Percentiles rank a stretch among this genome's conserved stretches.
Conservation (phyloP, 2,888 invertebrate genomes). For the Rhopalosiphum nymphaeae region DNA sequence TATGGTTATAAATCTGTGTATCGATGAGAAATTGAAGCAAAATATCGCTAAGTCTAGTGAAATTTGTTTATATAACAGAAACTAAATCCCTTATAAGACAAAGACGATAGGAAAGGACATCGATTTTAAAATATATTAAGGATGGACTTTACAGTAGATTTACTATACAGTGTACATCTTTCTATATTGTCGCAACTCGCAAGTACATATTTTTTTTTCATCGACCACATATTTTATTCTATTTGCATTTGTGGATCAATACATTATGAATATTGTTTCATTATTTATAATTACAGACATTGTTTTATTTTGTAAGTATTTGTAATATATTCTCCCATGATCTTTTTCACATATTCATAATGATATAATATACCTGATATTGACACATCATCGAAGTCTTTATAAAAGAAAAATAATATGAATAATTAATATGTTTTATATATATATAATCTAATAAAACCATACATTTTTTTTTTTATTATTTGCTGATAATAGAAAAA, state of each 20-base stretch:
- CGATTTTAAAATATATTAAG: neutral
- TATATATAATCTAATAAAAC: neutral
- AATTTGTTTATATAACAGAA: neutral
- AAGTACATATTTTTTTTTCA: neutral
- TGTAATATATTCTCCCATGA: neutral
- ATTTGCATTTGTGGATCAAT: neutral
- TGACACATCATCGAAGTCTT: neutral
- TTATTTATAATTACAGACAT: neutral
- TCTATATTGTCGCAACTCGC: neutral
- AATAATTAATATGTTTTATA: neutral
- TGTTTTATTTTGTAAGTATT: neutral
- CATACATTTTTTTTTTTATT: neutral
- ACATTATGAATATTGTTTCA: neutral
- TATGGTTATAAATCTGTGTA: slow-evolving; percentile 19
- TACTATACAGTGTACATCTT: neutral
- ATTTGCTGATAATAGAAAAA: neutral
- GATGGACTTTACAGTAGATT: neutral
- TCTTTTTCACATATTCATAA: neutral
- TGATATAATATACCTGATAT: neutral
- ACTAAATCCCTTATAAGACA: neutral
- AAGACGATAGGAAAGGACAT: neutral
- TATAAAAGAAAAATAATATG: neutral
- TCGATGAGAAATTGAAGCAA: neutral
- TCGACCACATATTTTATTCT: neutral
- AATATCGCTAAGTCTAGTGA: neutral